Evolutionary conservation across 2,797 vertebrate species (phyloP).

Genomic region (Manis javanica): DNA sequence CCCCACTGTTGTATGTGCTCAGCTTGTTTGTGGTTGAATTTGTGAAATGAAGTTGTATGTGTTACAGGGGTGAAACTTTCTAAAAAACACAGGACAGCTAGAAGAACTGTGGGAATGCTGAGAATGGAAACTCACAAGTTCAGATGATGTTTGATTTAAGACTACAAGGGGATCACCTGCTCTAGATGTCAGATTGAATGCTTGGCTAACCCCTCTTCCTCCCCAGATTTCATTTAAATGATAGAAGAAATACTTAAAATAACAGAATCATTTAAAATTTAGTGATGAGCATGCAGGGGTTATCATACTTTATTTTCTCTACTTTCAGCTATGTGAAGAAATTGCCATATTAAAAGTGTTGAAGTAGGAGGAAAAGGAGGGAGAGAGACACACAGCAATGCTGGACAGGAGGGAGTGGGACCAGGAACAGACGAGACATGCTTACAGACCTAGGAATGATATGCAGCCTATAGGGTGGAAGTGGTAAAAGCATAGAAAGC

Average conservation of each 20-base stretch:
- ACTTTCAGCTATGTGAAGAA: not conserved
- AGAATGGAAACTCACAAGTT: not conserved
- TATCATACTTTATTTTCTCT: not conserved
- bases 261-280: not conserved
- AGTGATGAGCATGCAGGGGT: not conserved
- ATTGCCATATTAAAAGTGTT: not conserved
- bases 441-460: not conserved
- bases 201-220: not conserved
- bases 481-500: not conserved
- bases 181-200: not conserved
- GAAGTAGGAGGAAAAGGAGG: too few relatives aligned
- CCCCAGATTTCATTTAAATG: not conserved
- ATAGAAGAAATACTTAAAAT: not conserved
- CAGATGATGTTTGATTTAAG: not conserved
- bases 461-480: too few relatives aligned
- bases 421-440: too few relatives aligned
- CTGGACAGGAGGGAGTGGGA: not conserved
- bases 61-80: not conserved
- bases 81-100: not conserved
- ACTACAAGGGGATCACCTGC: accelerated
- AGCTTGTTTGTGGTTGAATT: not conserved
- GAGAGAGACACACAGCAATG: too few relatives aligned
- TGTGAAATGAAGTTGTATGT: not conserved
- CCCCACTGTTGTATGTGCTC: not conserved
- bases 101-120: not conserved